Evolutionary conservation across 2,888 invertebrate genomes (phyloP), one percentile per base, ranked within the genome.

Genomic region (Eledona agricola): DNA sequence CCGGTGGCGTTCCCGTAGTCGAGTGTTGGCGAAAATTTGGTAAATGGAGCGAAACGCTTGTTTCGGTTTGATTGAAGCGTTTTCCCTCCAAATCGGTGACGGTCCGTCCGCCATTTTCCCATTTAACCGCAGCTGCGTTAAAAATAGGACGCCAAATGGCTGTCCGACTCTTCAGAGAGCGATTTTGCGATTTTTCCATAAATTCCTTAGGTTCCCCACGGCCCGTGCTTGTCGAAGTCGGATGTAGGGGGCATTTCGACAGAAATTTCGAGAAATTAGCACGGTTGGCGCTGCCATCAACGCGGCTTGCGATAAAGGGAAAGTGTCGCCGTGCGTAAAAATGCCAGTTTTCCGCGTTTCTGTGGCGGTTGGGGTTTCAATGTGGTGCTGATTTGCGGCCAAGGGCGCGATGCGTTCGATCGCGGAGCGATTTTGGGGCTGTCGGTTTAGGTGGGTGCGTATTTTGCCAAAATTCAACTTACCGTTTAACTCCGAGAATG

Each of bases 211-310:
- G 31, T 34, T 34, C 35, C 34, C 58, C 59, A 77, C 75, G 78
- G 79, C 77, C 79, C 78, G 46, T 71, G 72, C 72, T 74, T 74
- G 68, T 69, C 65, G 59, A 64, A 68, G 62, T 63, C 64, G 64
- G 72, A 73, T 74, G 74, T 77, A 83, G 83, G 83, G 83, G 83
- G 83, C 83, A 83, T 83, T 81, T 75, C 79, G 78, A 79, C 80
- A 79, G 81, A 83, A 83, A 83, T 81, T 83, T 81, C 82, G 76
- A 75, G 78, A 80, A 83, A 82, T 83, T 81, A 83, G 82, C 83
- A 83, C 83, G 77, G 82, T 79, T 80, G 83, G 83, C 83, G 83
- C 83, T 83, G 83, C 80, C 81, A 81, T 82, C 83, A 83, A 81
- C 80, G 80, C 79, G 77, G 77, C 71, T 49, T 58, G 57, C 4